Conservation (phyloP, 2,888 invertebrate species). For the Tridacna gigas region DNA sequence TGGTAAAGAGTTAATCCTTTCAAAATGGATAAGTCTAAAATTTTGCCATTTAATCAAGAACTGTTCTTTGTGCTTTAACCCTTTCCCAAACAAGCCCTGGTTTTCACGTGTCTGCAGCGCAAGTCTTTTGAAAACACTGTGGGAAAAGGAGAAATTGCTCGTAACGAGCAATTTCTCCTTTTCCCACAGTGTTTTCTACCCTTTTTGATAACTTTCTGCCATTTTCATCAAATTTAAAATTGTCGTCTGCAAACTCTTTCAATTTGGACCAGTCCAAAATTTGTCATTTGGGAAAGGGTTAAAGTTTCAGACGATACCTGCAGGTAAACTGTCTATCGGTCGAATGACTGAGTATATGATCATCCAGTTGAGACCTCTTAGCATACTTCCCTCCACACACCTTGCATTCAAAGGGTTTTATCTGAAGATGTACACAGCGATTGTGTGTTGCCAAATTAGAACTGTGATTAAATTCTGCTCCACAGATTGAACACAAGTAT, state of each 20-base stretch:
- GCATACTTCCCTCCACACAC: slow-evolving; percentile 46
- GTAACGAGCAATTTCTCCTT: background rate
- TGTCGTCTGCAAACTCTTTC: background rate
- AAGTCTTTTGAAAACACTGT: slow-evolving; percentile 8
- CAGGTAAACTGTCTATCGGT: slow-evolving; percentile 54
- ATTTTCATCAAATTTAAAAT: background rate
- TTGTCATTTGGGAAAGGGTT: slow-evolving; percentile 3
- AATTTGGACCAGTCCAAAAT: too few species aligned
- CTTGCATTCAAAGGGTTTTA: slow-evolving; percentile 47
- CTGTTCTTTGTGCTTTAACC: too few species aligned
- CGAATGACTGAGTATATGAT: slow-evolving; percentile 53
- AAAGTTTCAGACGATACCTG: slow-evolving; percentile 26
- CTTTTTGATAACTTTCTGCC: background rate
- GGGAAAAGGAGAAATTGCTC: slow-evolving; percentile 15
- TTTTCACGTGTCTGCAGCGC: too few species aligned
- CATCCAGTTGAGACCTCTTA: slow-evolving; percentile 52
- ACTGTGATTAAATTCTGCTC: slow-evolving; percentile 60
- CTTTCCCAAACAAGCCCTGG: too few species aligned
- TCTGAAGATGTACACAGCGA: slow-evolving; percentile 52
- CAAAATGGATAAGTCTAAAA: too few species aligned
- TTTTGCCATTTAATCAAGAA: too few species aligned
- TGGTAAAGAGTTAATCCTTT: too few species aligned
- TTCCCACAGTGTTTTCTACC: slow-evolving; percentile 4
- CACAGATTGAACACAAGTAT: slow-evolving; percentile 59
- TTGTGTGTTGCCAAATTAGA: slow-evolving; percentile 58